phyloP scores from a whole-genome alignment of 2,888 invertebrate species.

The Thymelicus lineola region DNA sequence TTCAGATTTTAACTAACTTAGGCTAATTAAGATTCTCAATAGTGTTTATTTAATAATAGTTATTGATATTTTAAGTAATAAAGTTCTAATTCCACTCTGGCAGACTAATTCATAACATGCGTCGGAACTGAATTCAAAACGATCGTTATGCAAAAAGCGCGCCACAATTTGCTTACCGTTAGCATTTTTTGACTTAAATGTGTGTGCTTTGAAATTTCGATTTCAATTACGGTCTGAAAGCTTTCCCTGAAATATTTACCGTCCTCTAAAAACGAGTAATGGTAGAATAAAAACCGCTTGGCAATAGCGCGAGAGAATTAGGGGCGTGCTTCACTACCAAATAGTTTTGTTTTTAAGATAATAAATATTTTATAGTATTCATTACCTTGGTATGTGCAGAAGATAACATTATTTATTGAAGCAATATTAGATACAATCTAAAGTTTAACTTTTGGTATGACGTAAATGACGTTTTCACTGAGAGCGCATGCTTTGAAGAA shows the following conservation, averaged over 20 bases:
- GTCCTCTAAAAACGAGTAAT: constrained; percentile 38
- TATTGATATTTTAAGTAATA: too few species aligned
- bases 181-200: constrained; percentile 33
- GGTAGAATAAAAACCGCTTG: constrained; percentile 34
- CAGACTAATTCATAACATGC: neutral
- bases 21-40: too few species aligned
- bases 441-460: too few species aligned
- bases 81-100: neutral
- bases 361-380: neutral
- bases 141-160: constrained; percentile 23
- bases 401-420: too few species aligned
- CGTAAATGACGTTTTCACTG: too few species aligned
- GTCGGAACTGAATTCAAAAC: neutral
- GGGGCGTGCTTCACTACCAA: neutral
- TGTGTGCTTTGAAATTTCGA: constrained; percentile 36
- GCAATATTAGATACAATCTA: too few species aligned
- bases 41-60: too few species aligned
- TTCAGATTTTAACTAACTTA: too few species aligned
- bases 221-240: constrained; percentile 37
- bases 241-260: constrained; percentile 38
- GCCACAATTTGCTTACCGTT: constrained; percentile 24
- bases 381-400: too few species aligned
- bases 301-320: constrained; percentile 24
- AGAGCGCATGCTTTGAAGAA: too few species aligned
- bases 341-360: neutral